Conservation (phyloP, 2,113 vertebrate species). For the Melanerpes formicivorus region DNA sequence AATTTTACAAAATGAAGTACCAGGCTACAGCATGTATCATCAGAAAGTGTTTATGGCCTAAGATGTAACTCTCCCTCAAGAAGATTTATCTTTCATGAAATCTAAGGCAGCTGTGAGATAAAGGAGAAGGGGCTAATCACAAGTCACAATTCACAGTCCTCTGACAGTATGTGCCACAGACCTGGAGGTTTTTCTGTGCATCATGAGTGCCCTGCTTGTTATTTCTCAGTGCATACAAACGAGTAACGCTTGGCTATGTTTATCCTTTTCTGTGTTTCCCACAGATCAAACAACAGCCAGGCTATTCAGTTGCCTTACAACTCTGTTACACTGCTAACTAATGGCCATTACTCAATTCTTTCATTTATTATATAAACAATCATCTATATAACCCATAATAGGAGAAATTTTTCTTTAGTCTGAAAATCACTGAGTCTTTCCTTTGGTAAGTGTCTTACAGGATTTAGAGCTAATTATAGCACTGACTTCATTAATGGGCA, state of each 20-base stretch:
- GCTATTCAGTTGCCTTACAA: not conserved
- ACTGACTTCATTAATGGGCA: not conserved
- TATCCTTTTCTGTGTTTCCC: not conserved
- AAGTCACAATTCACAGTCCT: not conserved
- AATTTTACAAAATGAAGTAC: slow-evolving; percentile 30
- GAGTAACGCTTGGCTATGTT: not conserved
- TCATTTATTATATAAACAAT: not conserved
- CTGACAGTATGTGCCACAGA: not conserved
- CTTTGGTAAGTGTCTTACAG: not conserved
- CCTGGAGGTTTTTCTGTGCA: not conserved
- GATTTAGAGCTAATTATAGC: not conserved
- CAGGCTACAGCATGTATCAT: not conserved
- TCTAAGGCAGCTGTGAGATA: slow-evolving; percentile 47
- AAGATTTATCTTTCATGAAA: slow-evolving; percentile 54
- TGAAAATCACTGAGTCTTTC: not conserved
- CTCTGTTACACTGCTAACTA: not conserved
- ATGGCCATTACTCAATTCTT: not conserved
- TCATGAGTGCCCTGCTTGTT: not conserved
- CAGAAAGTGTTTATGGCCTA: slow-evolving; percentile 46
- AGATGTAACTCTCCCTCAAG: slow-evolving; percentile 37
- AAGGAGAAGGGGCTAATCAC: slow-evolving; percentile 60
- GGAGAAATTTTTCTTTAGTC: not conserved
- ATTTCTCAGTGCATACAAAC: not conserved
- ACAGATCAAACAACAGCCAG: not conserved
- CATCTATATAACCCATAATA: not conserved